Conservation (phyloP, 2,113 vertebrate genomes). For the Jaculus jaculus region DNA sequence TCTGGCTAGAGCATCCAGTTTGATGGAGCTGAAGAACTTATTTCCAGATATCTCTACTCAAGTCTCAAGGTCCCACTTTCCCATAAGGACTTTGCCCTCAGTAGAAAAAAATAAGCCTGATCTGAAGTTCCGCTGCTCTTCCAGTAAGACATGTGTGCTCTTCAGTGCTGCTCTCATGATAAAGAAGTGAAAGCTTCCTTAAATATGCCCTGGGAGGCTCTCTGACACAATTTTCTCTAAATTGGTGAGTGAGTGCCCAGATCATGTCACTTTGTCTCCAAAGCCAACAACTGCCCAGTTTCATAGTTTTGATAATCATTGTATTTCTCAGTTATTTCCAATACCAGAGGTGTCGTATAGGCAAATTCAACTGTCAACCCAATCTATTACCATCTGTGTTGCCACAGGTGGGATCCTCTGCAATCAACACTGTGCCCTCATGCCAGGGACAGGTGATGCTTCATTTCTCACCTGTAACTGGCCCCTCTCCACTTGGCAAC, state of each 20-base stretch:
- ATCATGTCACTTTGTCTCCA: background rate
- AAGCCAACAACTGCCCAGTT: background rate
- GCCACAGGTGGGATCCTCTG: background rate
- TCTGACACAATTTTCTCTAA: constrained; percentile 45
- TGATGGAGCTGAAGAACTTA: background rate
- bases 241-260: constrained; percentile 37
- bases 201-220: background rate
- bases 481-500: background rate
- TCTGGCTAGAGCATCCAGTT: background rate
- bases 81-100: background rate
- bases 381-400: background rate
- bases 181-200: background rate
- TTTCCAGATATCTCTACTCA: background rate
- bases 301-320: background rate
- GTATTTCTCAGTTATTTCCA: background rate
- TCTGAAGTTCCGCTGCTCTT: background rate
- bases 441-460: background rate
- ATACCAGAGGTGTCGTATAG: background rate
- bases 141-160: background rate
- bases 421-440: background rate
- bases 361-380: background rate
- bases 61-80: background rate
- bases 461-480: background rate
- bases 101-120: background rate
- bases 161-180: constrained; percentile 1